Evolutionary conservation across 2,888 invertebrate species (phyloP).

Genomic region (Conops quadrifasciatus): DNA sequence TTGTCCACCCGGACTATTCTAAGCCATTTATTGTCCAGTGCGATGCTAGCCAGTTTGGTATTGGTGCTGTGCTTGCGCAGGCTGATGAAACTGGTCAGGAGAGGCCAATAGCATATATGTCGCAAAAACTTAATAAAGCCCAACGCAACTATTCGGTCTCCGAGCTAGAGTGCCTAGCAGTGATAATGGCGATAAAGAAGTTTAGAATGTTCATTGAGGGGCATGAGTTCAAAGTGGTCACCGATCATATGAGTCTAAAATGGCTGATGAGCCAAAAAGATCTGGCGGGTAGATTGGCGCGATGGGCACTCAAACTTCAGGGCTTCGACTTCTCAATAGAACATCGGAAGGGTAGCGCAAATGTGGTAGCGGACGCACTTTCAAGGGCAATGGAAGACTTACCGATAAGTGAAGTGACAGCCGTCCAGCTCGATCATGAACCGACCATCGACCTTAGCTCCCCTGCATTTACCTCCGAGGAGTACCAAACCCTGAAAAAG

Average conservation of each 20-base stretch:
- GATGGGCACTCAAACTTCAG: conserved; percentile 25
- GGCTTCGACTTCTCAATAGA: conserved; percentile 6
- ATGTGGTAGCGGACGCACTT: conserved; percentile 22
- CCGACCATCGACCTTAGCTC: conserved; percentile 9
- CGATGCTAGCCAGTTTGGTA: conserved; percentile 30
- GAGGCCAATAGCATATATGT: conserved; percentile 37
- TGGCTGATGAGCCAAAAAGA: conserved; percentile 28
- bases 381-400: conserved; percentile 1
- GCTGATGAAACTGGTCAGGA: conserved; percentile 29
- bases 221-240: conserved; percentile 25
- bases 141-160: conserved; percentile 27
- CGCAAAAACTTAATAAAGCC: conserved; percentile 37
- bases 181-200: conserved; percentile 28
- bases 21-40: conserved; percentile 30
- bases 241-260: conserved; percentile 27
- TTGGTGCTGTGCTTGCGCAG: conserved; percentile 35
- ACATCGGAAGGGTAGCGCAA: conserved; percentile 21
- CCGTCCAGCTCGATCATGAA: not conserved
- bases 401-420: not conserved
- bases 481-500: conserved; percentile 11
- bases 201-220: conserved; percentile 22
- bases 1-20: conserved; percentile 31
- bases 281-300: conserved; percentile 19
- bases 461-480: not conserved
- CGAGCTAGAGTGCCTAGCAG: conserved; percentile 31